Base-by-base conservation (phyloP, 2,113 vertebrate genomes). In the Thermophis baileyi region DNA sequence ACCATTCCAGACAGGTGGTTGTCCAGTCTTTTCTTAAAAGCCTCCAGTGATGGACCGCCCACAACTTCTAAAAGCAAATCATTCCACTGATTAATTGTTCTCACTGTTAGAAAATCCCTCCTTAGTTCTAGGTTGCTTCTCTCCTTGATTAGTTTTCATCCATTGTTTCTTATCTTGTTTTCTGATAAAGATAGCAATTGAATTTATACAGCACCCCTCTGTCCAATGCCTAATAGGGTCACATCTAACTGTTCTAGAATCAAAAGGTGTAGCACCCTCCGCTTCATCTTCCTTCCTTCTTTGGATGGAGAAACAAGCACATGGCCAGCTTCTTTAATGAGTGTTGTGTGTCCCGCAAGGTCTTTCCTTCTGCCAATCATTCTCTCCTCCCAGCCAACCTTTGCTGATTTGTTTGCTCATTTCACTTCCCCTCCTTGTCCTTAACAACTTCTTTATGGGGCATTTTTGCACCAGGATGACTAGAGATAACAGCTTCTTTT, bases 291-390 rank as follows among this genome's bases (percentile, higher is more conserved):
- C 91, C 92, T 96, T 94, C 89, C 91, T 94, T 94, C 91, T 93
- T 91, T 94, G 92, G 94, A 89, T 93, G 92, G 96, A 97, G 95
- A 97, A 97, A 94, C 95, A 96, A 97, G 96, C 0, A 91, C 97
- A 93, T 95, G 95, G 95, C 50, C 63, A 2, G 14, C 89, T 97
- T 96, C 95, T 95, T 92, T 97, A 97, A 97, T 98, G 97, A 97
- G 94, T 96, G 91, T 94, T 89, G 88, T n/a, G 0, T 16, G 89
- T 93, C 96, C 97, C 96, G 3, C 24, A 60, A 92, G 92, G 96
- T 96, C 95, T 96, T 95, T 94, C 93, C 35, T 93, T 95, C 54
- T 95, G 87, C 89, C 87, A 94, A 10, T 53, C 95, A 40, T 87
- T 92, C 90, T 94, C 22, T 96, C 54, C 89, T 88, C 85, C 81